Evolutionary conservation across 2,888 invertebrate genomes (phyloP).

Genomic region (Nomada fabriciana): DNA sequence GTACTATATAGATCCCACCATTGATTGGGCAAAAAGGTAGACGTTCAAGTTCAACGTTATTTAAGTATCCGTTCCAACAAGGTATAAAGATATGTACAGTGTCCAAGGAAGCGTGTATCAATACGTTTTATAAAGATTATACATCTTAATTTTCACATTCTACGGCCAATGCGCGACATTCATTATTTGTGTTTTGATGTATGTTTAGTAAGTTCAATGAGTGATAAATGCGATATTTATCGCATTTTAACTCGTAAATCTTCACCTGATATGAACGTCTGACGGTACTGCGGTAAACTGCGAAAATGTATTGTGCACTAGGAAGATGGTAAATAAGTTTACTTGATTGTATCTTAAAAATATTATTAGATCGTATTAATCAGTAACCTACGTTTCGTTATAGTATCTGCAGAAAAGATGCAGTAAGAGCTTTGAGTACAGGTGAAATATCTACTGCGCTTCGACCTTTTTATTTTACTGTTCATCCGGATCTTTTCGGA

Average conservation of each 20-base stretch:
- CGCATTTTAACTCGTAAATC: constrained; percentile 34
- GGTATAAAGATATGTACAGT: neutral
- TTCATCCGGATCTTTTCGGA: constrained; percentile 98
- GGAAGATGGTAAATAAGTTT: constrained; percentile 70
- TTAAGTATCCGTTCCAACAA: constrained; percentile 20
- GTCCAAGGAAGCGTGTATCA: neutral
- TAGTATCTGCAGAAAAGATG: constrained; percentile 78
- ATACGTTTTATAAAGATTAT: constrained; percentile 24
- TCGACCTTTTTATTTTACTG: constrained; percentile 96
- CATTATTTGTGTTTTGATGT: constrained; percentile 30
- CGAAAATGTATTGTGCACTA: constrained; percentile 72
- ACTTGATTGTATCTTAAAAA: constrained; percentile 10
- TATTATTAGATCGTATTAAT: constrained; percentile 76
- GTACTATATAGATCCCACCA: constrained; percentile 27
- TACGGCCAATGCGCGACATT: constrained; percentile 12
- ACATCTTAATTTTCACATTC: constrained; percentile 16
- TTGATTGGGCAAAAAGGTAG: constrained; percentile 52
- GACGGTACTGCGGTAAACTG: constrained; percentile 41
- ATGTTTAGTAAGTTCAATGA: constrained; percentile 35
- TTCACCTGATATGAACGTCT: constrained; percentile 28
- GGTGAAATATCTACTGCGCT: constrained; percentile 95
- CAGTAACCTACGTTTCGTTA: constrained; percentile 23
- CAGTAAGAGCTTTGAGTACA: constrained; percentile 86
- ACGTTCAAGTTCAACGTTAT: constrained; percentile 57
- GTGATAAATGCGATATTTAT: constrained; percentile 37